A percentile compares a stretch with the other conserved stretches of the same genome.
phyloP scores from a whole-genome alignment of 2,797 vertebrate genomes.

The Sebastes kiyomatsui region DNA sequence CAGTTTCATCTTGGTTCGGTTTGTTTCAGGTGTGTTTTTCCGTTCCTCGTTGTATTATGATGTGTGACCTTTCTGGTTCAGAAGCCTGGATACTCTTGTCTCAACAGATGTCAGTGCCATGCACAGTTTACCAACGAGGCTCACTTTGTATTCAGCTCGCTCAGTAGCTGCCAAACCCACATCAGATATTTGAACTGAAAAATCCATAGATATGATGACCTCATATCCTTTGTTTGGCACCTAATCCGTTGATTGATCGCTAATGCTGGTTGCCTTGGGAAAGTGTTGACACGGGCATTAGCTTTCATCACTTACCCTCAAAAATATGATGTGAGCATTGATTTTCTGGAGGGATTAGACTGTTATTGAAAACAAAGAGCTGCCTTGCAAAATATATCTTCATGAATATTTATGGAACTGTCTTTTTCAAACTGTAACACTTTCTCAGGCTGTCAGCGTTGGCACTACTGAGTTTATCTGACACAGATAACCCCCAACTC shows the following conservation, averaged over 20 bases:
- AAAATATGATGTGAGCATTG: slow-evolving; percentile 68
- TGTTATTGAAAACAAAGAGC: slow-evolving; percentile 71
- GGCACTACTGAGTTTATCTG: slow-evolving; percentile 34
- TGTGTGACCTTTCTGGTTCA: slow-evolving; percentile 73
- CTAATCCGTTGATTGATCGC: slow-evolving; percentile 71
- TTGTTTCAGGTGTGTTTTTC: background rate
- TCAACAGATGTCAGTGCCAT: slow-evolving; percentile 40
- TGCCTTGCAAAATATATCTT: slow-evolving; percentile 63
- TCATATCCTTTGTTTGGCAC: slow-evolving; percentile 64
- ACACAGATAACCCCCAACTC: slow-evolving; percentile 17
- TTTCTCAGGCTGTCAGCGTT: slow-evolving; percentile 52
- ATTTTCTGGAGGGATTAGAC: slow-evolving; percentile 64
- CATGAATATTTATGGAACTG: slow-evolving; percentile 71
- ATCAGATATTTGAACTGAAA: slow-evolving; percentile 65
- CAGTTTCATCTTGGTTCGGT: background rate
- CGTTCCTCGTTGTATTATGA: slow-evolving; percentile 54
- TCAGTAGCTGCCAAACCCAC: slow-evolving; percentile 56
- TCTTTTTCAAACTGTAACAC: slow-evolving; percentile 49
- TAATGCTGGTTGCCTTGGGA: slow-evolving; percentile 62
- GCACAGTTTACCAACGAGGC: slow-evolving; percentile 35
- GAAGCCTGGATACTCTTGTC: slow-evolving; percentile 53
- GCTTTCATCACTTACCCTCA: slow-evolving; percentile 65
- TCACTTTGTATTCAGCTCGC: slow-evolving; percentile 70
- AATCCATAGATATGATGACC: slow-evolving; percentile 74
- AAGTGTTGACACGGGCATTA: slow-evolving; percentile 69